These are phyloP conservation scores for Garra rufa DNA, from an alignment of 2,113 vertebrate species.

Conservation along the genomic window DNA sequence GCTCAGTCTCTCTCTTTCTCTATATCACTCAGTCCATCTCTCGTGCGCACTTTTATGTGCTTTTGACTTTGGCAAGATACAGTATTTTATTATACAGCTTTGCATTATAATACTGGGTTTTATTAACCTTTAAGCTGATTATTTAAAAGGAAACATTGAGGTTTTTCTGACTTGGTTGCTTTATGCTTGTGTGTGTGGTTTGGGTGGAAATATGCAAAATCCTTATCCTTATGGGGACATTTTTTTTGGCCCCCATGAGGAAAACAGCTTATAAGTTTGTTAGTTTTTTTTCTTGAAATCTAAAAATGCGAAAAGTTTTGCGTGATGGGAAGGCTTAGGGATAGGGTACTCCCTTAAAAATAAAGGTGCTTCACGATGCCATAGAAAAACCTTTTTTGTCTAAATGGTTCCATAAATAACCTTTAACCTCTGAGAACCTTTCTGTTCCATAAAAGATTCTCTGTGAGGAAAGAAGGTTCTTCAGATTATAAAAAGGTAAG, in stretches of 20 bases:
- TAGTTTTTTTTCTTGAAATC: neutral
- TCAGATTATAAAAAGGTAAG: too few relatives aligned
- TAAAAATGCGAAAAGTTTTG: neutral
- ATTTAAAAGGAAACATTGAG: neutral
- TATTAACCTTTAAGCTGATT: conserved; percentile 6
- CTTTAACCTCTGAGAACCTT: too few relatives aligned
- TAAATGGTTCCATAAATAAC: too few relatives aligned
- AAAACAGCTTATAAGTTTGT: neutral
- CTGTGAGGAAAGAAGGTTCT: too few relatives aligned
- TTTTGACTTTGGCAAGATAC: conserved; percentile 18
- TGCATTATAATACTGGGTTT: neutral
- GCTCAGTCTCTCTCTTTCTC: conserved; percentile 50
- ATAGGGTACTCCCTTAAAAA: too few relatives aligned
- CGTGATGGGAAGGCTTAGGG: neutral
- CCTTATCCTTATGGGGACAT: neutral
- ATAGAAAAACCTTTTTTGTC: too few relatives aligned
- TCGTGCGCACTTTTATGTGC: conserved; percentile 1
- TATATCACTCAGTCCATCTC: conserved; percentile 16
- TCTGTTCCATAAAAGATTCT: too few relatives aligned
- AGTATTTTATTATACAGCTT: neutral
- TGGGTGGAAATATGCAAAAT: neutral
- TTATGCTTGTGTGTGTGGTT: neutral
- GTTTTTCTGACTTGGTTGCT: neutral
- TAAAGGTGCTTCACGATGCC: too few relatives aligned
- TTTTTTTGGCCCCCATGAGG: neutral